Evolutionary conservation across 2,113 vertebrate genomes (phyloP), one percentile per base, ranked within the genome.

Genomic region (Elephantulus edwardii): DNA sequence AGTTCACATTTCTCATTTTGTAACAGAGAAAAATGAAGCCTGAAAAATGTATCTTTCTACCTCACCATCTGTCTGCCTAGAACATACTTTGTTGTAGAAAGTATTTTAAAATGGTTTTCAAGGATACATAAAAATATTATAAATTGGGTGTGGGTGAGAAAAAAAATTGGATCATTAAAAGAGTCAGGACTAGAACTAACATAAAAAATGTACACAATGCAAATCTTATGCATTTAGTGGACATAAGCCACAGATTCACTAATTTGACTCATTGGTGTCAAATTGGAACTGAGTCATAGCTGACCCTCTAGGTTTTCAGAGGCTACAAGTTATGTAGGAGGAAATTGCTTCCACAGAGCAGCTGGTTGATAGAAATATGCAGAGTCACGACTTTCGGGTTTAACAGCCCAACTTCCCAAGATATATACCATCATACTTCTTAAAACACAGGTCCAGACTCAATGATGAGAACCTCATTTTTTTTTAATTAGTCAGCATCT

Each of bases 21-120:
- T 83, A 92, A 62, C 26, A 26, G 46, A 84, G 62, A 28, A 64
- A 92, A 92, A 86, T 75, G 50, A 91, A 4, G 5, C 26, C 30
- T 11, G n/a, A 86, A 89, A 35, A 48, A 89, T 92, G 92, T 94
- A 81, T 90, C 58, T 86, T 92, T 87, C 46, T 35, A 42, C 60
- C 46, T 72, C 48, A 5, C 10, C 26, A 50, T 76, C 70, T 77
- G 35, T 93, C 46, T 2, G 9, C 28, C 4, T n/a, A 66, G 50
- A 74, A 80, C 16, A 71, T 75, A 17, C 33, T 89, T 89, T 85
- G 50, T 91, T 84, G 7, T 72, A 86, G 56, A 54, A 81, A 86
- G 17, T 56, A 35, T 78, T 92, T 83, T 88, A 66, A 46, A 88
- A 3, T 68, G 30, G 5, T 90, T 92, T 86, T 35, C 13, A 92